Evolutionary conservation across 2,113 vertebrate genomes (phyloP), one percentile per base, ranked within the genome.

Genomic region (Atractosteus spatula): DNA sequence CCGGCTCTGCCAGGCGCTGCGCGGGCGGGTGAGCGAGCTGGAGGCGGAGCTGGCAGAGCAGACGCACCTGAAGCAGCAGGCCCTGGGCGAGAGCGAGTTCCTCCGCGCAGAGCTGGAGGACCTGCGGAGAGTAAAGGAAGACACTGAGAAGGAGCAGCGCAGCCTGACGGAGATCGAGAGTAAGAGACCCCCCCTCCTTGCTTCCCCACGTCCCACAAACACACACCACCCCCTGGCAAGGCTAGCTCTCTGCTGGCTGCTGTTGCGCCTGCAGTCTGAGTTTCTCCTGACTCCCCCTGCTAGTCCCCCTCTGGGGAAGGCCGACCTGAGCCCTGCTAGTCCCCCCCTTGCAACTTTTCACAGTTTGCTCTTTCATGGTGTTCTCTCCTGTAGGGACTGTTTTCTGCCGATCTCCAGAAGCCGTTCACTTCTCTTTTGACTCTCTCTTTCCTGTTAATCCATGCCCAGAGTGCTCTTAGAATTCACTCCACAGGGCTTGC

Each of bases 21-120:
- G 91, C 8, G 95, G 96, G 16, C 94, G 91, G 0, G 78, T 95
- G 78, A 96, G 79, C 0, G 96, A 99, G 88, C 86, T 98, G 84
- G 97, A 99, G 81, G 97, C 96, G 0, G 96, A 99, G 87, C 90
- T 98, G 29, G 97, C 95, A 0, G 97, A 99, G 83, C 96, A 99
- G 89, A 91, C 81, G 77, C 95, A 99, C 88, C 88, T 98, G 85
- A 94, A 93, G 81, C 93, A 94, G 80, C 96, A 96, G 89, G 97
- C 96, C 0, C 84, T 85, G 4, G 96, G 95, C 0, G 96, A 99
- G 81, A 89, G 94, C 0, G 97, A 99, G 87, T 98, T 98, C 85
- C 90, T 98, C 77, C 94, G 89, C 47, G 75, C 92, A 0, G 96
- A 99, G 88, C 91, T 99, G 80, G 96, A 98, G 0, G 97, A 99